Conservation (phyloP, 1,140 invertebrate genomes). For the Theocolax elegans region DNA sequence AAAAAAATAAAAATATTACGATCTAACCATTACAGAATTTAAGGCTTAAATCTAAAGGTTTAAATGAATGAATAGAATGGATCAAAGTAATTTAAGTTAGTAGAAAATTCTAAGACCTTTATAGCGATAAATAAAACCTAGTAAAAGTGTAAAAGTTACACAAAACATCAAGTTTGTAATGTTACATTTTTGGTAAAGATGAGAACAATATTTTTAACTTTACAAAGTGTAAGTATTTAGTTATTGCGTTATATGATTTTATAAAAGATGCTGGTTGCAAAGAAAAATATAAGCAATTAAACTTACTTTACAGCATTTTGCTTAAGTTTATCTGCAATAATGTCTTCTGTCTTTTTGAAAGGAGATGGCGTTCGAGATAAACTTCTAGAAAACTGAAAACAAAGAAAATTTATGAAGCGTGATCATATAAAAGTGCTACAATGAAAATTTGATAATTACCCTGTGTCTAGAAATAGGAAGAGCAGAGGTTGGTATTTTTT, state of each 20-base stretch:
- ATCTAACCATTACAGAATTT: too few species aligned
- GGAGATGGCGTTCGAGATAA: slow-evolving; percentile 83
- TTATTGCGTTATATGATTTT: not conserved
- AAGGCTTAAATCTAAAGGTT: too few species aligned
- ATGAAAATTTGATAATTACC: slow-evolving; percentile 45
- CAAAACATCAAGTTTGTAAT: too few species aligned
- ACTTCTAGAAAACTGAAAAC: slow-evolving; percentile 73
- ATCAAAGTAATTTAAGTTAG: too few species aligned
- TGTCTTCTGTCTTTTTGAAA: slow-evolving; percentile 81
- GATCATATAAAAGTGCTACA: not conserved
- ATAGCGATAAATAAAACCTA: too few species aligned
- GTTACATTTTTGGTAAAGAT: too few species aligned
- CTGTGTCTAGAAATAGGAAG: slow-evolving; percentile 62
- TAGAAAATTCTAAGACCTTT: too few species aligned
- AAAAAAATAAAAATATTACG: too few species aligned
- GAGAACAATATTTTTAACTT: too few species aligned
- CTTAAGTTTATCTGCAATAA: slow-evolving; percentile 66
- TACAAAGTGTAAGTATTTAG: too few species aligned
- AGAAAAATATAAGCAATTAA: not conserved
- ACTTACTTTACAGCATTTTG: slow-evolving; percentile 56
- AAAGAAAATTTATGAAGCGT: slow-evolving; percentile 24
- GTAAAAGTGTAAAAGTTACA: too few species aligned
- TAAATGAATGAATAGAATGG: too few species aligned
- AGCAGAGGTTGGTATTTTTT: slow-evolving; percentile 57
- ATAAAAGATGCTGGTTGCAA: not conserved